Evolutionary conservation across 2,888 invertebrate species (phyloP).

Genomic region (Cataglyphis cursor): DNA sequence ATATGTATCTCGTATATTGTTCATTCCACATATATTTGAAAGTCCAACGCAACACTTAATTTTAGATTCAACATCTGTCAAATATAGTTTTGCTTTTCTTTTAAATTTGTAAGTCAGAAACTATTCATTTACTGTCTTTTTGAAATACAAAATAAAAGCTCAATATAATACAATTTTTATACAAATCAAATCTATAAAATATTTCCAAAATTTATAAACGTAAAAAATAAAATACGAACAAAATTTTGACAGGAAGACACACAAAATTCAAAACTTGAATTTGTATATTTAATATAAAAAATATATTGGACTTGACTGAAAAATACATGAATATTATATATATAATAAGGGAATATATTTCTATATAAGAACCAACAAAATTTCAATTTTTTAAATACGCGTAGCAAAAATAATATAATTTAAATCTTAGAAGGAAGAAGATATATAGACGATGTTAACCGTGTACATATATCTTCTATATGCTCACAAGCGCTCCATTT

Average conservation of each 20-base stretch:
- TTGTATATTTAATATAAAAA: not conserved
- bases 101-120: not conserved
- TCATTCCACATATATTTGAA: not conserved
- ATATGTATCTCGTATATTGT: not conserved
- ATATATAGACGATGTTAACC: not conserved
- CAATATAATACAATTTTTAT: not conserved
- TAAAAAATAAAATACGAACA: not conserved
- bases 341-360: not conserved
- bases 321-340: not conserved
- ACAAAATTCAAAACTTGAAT: slow-evolving; percentile 11
- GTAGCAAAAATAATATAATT: not conserved
- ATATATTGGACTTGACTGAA: not conserved
- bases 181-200: not conserved
- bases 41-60: not conserved
- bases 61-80: not conserved
- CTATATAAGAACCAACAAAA: not conserved
- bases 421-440: slow-evolving; percentile 4
- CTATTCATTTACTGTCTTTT: not conserved
- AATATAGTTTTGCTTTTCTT: not conserved
- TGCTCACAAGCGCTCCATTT: not conserved
- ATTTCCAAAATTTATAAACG: not conserved
- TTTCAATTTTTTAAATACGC: not conserved
- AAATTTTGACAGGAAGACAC: not conserved
- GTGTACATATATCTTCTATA: not conserved
- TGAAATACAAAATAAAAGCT: not conserved